Evolutionary conservation across 2,888 invertebrate species (phyloP).

Genomic region (Drosophila quinaria): DNA sequence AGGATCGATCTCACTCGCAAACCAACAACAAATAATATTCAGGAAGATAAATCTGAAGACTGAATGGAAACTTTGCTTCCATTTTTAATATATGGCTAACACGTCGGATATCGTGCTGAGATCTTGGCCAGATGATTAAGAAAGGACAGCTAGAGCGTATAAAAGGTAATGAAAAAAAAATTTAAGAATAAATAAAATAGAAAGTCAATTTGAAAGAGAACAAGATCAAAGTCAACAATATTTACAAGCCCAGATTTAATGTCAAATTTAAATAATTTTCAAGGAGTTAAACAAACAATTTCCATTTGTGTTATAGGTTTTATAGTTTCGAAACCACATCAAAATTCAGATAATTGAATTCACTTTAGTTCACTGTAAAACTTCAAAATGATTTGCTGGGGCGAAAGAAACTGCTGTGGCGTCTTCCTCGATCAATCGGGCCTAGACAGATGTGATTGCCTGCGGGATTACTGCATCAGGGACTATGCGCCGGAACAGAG

Average conservation of each 20-base stretch:
- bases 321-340: neutral
- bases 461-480: constrained; percentile 41
- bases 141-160: neutral
- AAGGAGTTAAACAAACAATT: too few relatives aligned
- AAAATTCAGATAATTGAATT: constrained; percentile 5
- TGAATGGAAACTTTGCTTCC: neutral
- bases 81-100: constrained; percentile 9
- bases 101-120: neutral
- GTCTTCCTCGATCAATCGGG: constrained; percentile 26
- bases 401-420: constrained; percentile 40
- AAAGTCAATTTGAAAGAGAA: neutral
- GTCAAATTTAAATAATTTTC: constrained; percentile 6
- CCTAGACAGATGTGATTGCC: constrained; percentile 41
- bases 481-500: constrained; percentile 33
- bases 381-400: constrained; percentile 60
- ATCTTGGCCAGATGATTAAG: constrained; percentile 9
- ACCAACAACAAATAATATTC: neutral
- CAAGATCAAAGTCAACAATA: neutral
- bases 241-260: too few relatives aligned
- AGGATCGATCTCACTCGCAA: neutral
- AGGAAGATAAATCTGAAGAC: too few relatives aligned
- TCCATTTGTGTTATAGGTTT: neutral
- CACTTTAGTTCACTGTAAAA: neutral
- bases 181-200: too few relatives aligned
- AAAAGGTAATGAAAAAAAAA: too few relatives aligned